Evolutionary conservation across 2,113 vertebrate genomes (phyloP).

Genomic region (Apus apus): DNA sequence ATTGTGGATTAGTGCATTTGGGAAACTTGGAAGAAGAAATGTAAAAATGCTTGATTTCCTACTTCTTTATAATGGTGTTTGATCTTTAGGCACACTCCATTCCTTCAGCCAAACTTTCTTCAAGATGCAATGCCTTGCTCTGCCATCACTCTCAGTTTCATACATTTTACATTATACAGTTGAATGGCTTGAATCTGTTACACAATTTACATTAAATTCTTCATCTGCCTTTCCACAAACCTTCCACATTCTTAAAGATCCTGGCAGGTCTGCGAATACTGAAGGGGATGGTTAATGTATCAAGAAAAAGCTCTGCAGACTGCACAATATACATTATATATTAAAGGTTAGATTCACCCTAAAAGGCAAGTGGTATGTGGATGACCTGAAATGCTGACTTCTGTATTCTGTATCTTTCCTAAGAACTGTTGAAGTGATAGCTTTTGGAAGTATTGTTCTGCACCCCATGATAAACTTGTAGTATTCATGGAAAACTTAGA

Average conservation of each 20-base stretch:
- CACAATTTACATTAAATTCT: neutral
- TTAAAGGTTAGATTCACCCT: neutral
- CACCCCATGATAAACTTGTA: neutral
- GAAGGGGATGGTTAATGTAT: neutral
- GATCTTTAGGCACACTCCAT: neutral
- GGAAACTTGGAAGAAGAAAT: slow-evolving; percentile 1
- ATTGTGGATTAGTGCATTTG: neutral
- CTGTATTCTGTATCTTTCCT: neutral
- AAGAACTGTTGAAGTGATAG: neutral
- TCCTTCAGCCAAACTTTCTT: neutral
- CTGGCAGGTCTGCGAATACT: neutral
- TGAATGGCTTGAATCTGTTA: neutral
- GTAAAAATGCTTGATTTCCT: neutral
- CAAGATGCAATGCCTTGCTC: neutral
- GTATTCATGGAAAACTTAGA: neutral
- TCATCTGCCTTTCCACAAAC: neutral
- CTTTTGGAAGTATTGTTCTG: neutral
- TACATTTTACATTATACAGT: neutral
- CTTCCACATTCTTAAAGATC: neutral
- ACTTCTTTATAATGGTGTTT: neutral
- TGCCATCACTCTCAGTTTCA: neutral
- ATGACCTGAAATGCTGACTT: neutral
- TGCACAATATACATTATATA: neutral
- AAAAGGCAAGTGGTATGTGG: neutral
- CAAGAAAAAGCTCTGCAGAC: neutral